Evolutionary conservation across 2,113 vertebrate genomes (phyloP).

Genomic region (Meles meles): DNA sequence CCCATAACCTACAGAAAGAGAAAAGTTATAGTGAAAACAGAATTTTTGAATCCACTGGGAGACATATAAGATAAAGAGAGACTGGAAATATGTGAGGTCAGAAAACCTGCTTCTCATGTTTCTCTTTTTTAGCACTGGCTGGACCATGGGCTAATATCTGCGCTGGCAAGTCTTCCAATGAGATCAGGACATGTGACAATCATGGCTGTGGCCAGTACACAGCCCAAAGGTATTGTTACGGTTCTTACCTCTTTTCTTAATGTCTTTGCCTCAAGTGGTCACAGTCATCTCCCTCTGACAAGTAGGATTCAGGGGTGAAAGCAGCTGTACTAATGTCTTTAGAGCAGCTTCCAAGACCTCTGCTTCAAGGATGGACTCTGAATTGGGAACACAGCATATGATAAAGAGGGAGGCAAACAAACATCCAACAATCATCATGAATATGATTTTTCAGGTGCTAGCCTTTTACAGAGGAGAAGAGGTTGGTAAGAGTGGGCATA

Average conservation of each 20-base stretch:
- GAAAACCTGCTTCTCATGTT: rapidly evolving
- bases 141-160: conserved; percentile 72
- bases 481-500: neutral
- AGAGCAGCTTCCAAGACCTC: neutral
- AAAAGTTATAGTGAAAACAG: neutral
- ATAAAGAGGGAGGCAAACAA: neutral
- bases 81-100: neutral
- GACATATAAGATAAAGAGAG: neutral
- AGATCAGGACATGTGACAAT: conserved; percentile 75
- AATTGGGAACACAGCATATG: neutral
- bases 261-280: neutral
- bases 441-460: neutral
- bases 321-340: neutral
- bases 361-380: neutral
- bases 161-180: conserved; percentile 74
- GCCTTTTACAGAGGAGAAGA: neutral
- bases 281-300: neutral
- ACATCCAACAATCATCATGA: neutral
- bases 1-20: neutral
- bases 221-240: conserved; percentile 74
- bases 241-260: neutral
- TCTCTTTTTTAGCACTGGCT: conserved; percentile 49
- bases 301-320: neutral
- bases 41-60: neutral
- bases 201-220: conserved; percentile 77